Conservation (phyloP, 1,140 invertebrate species). For the Eriosoma lanigerum region DNA sequence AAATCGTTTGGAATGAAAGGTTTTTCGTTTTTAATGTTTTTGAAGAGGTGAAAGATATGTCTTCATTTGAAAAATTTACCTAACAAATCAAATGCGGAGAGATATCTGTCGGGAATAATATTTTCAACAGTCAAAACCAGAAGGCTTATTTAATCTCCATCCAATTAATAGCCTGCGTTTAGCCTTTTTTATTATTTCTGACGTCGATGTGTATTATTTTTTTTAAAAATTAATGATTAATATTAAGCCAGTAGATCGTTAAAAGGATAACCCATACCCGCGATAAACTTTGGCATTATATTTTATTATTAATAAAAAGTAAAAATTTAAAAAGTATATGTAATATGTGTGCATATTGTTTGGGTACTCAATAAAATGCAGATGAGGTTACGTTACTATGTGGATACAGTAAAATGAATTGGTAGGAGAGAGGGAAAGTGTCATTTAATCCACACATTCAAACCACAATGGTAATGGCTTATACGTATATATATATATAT, state of each 20-base stretch:
- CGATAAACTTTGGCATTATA: conserved; percentile 17
- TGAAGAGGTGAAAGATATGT: conserved; percentile 43
- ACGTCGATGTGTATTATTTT: conserved; percentile 25
- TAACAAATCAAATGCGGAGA: conserved; percentile 41
- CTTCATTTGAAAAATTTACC: conserved; percentile 34
- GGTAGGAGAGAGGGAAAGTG: background rate
- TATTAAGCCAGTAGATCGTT: conserved; percentile 47
- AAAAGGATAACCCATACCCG: conserved; percentile 12
- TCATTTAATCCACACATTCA: conserved; percentile 35
- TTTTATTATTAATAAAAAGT: conserved; percentile 40
- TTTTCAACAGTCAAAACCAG: conserved; percentile 50
- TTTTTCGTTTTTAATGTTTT: conserved; percentile 35
- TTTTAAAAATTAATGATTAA: conserved; percentile 46
- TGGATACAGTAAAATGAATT: conserved; percentile 1
- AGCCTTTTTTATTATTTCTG: conserved; percentile 52
- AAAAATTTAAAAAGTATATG: background rate
- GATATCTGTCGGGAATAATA: conserved; percentile 33
- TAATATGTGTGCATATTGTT: conserved; percentile 17
- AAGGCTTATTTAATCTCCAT: conserved; percentile 41
- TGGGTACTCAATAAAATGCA: conserved; percentile 41
- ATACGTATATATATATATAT: background rate
- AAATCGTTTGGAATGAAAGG: conserved; percentile 29
- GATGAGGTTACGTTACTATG: conserved; percentile 9
- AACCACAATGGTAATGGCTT: background rate
- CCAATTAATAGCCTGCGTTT: conserved; percentile 46